A percentile compares a stretch with the other conserved stretches of the same genome.
Conservation (phyloP, 2,888 invertebrate genomes). For the Herminia tarsipennalis region DNA sequence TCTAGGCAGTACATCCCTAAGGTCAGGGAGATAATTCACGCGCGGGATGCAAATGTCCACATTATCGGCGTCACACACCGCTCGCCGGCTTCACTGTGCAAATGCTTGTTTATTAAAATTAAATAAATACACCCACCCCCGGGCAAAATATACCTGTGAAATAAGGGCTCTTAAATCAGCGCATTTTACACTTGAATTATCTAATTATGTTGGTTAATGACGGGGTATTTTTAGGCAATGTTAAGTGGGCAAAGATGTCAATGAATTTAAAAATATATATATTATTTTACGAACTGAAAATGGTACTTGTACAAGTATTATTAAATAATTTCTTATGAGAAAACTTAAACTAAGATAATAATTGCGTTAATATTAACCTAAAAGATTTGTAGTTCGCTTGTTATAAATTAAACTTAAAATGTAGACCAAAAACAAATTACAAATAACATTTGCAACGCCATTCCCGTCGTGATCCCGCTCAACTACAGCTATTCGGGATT, state of each 20-base stretch:
- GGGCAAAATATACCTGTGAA: background rate
- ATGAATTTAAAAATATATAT: too few species aligned
- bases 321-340: too few species aligned
- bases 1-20: slow-evolving; percentile 6
- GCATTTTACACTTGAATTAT: background rate
- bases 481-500: slow-evolving; percentile 31
- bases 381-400: too few species aligned
- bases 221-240: too few species aligned
- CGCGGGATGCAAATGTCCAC: slow-evolving; percentile 69
- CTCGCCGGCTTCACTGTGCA: slow-evolving; percentile 67
- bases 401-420: too few species aligned
- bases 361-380: too few species aligned
- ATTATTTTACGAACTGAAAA: too few species aligned
- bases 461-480: slow-evolving; percentile 13
- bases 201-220: too few species aligned
- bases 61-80: slow-evolving; percentile 76
- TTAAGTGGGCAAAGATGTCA: too few species aligned
- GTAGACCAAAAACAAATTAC: slow-evolving; percentile 12
- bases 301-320: too few species aligned
- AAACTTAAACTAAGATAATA: too few species aligned
- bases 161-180: background rate
- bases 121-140: slow-evolving; percentile 67
- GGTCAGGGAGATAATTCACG: slow-evolving; percentile 65
- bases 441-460: slow-evolving; percentile 14
- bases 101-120: slow-evolving; percentile 81